These are phyloP conservation scores for Leucozona laternaria DNA, from an alignment of 2,888 invertebrate genomes.

Conservation along the genomic window DNA sequence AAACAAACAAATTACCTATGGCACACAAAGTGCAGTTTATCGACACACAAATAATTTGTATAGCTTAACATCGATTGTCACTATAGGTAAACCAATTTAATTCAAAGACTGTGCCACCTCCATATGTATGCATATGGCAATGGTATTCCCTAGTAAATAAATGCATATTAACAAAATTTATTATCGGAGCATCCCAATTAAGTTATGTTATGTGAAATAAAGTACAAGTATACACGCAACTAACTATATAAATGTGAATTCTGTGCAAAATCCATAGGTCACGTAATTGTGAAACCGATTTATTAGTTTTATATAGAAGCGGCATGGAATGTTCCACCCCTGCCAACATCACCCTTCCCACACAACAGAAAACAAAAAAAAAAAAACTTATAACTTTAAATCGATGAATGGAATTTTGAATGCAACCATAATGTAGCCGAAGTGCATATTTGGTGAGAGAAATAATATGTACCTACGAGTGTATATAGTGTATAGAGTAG, in stretches of 20 bases:
- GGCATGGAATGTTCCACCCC: conserved; percentile 37
- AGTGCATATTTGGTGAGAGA: background rate
- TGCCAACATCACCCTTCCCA: background rate
- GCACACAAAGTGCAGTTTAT: conserved; percentile 13
- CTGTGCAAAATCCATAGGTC: conserved; percentile 41
- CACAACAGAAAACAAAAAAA: background rate
- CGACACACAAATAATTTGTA: conserved; percentile 15
- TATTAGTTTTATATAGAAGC: conserved; percentile 22
- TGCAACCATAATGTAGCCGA: conserved; percentile 33
- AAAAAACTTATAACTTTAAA: background rate
- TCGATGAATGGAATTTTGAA: conserved; percentile 63
- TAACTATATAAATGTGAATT: background rate
- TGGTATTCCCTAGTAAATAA: conserved; percentile 5
- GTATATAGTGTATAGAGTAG: too few relatives aligned
- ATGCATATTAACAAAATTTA: conserved; percentile 10
- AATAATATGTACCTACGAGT: background rate
- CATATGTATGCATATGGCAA: background rate
- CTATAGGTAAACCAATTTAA: background rate
- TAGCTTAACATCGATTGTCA: background rate
- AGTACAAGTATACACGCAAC: background rate
- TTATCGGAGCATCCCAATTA: conserved; percentile 42
- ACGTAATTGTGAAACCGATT: conserved; percentile 53
- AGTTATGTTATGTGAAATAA: conserved; percentile 52
- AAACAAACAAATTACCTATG: conserved; percentile 4
- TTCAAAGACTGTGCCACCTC: background rate